Percentiles rank a stretch among this genome's conserved stretches.
These are phyloP conservation scores for Triplophysa bombifrons DNA, from an alignment of 2,797 vertebrate species.

Conservation along the genomic window DNA sequence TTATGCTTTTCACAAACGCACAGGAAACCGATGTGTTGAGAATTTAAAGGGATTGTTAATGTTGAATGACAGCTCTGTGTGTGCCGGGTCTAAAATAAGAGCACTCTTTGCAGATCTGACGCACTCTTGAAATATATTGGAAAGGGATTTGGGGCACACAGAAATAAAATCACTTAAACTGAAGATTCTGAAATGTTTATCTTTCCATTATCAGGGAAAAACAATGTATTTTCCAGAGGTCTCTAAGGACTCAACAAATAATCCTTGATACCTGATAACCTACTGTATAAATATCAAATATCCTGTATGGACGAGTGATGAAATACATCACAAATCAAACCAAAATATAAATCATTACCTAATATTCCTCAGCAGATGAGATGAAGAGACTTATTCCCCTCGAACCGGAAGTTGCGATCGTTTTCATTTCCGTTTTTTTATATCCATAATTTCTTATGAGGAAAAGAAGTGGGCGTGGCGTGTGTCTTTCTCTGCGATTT, in stretches of 20 bases:
- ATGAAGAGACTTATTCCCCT: not conserved
- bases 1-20: not conserved
- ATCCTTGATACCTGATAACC: not conserved
- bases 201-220: not conserved
- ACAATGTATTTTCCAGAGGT: not conserved
- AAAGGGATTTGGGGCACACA: conserved; percentile 34
- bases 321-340: too few species aligned
- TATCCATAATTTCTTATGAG: too few species aligned
- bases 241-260: not conserved
- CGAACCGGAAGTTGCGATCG: too few species aligned
- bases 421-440: too few species aligned
- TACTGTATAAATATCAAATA: not conserved
- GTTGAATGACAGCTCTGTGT: conserved; percentile 32
- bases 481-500: too few species aligned
- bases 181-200: conserved; percentile 6
- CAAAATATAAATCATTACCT: too few species aligned
- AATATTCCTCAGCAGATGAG: not conserved
- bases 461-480: too few species aligned
- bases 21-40: not conserved
- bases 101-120: not conserved
- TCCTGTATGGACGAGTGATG: too few species aligned
- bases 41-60: conserved; percentile 22
- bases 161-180: conserved; percentile 33
- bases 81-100: conserved; percentile 19
- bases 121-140: conserved; percentile 29